Evolutionary conservation across 1,140 invertebrate species (phyloP).

Genomic region (Euura lappo): DNA sequence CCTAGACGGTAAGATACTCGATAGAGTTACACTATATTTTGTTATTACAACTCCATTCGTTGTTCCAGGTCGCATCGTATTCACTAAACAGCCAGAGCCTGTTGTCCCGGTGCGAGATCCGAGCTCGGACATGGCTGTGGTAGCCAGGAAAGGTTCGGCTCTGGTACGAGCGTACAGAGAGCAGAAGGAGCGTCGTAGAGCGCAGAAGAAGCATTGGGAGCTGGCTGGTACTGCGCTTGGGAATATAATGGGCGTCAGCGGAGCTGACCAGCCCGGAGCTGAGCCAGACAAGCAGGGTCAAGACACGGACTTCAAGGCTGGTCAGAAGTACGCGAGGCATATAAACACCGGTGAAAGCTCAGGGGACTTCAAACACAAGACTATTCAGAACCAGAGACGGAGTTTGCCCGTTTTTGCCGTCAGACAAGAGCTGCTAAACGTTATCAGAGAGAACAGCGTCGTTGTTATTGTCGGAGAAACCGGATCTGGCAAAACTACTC

Average conservation of each 20-base stretch:
- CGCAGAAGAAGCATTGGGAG: constrained; percentile 99
- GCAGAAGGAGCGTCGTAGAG: constrained; percentile 94
- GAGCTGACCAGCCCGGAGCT: constrained; percentile 72
- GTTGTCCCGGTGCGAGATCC: constrained; percentile 81
- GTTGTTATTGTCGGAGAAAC: constrained; percentile 98
- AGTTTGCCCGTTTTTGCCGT: constrained; percentile 97
- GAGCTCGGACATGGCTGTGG: constrained; percentile 96
- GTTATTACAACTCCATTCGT: constrained; percentile 6
- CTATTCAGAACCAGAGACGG: constrained; percentile 86
- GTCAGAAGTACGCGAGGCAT: constrained; percentile 97
- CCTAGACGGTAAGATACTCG: constrained; percentile 77
- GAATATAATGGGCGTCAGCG: constrained; percentile 93
- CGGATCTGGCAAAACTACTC: constrained; percentile 98
- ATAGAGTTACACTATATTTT: constrained; percentile 8
- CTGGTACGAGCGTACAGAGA: constrained; percentile 91
- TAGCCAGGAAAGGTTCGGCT: constrained; percentile 94
- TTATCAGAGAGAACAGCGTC: constrained; percentile 94
- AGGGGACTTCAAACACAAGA: constrained; percentile 86
- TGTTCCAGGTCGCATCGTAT: constrained; percentile 80
- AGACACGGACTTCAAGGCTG: constrained; percentile 78
- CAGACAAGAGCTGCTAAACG: constrained; percentile 88
- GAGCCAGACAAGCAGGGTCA: constrained; percentile 69
- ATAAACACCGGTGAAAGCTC: constrained; percentile 79
- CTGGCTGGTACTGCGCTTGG: constrained; percentile 93
- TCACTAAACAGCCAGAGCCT: constrained; percentile 96